Conservation (phyloP, 92 coral and sea anemone species). For the Phymanthus crucifer region DNA sequence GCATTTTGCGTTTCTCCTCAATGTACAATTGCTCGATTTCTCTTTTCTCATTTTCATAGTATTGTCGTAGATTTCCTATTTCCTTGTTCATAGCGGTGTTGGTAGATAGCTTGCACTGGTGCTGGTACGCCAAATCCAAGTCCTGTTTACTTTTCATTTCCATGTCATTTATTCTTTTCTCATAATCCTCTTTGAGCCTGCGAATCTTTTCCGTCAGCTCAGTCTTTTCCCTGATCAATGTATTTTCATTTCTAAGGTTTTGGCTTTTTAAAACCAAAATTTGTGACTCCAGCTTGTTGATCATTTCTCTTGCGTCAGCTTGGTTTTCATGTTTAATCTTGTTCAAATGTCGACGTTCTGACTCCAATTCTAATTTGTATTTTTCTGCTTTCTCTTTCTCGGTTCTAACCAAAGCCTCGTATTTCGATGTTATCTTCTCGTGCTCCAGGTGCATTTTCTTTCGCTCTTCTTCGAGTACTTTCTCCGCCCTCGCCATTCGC, state of each 20-base stretch:
- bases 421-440: not conserved
- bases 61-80: conserved; percentile 32
- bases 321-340: not conserved
- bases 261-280: not conserved
- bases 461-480: conserved; percentile 1
- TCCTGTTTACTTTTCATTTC: not conserved
- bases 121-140: not conserved
- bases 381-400: conserved; percentile 1
- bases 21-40: conserved; percentile 39
- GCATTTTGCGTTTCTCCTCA: conserved; percentile 31
- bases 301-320: conserved; percentile 7
- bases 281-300: conserved; percentile 4
- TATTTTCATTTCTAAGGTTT: not conserved
- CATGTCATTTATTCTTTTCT: conserved; percentile 19
- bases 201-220: conserved; percentile 1
- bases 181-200: conserved; percentile 7
- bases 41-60: conserved; percentile 43
- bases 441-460: not conserved
- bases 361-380: not conserved
- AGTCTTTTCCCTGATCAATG: not conserved
- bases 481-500: not conserved
- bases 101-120: conserved; percentile 11
- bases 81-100: conserved; percentile 19
- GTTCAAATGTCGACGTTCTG: not conserved
- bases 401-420: not conserved